Evolutionary conservation across 2,797 vertebrate species (phyloP), one percentile per base, ranked within the genome.

Genomic region (Naso thynnoides): DNA sequence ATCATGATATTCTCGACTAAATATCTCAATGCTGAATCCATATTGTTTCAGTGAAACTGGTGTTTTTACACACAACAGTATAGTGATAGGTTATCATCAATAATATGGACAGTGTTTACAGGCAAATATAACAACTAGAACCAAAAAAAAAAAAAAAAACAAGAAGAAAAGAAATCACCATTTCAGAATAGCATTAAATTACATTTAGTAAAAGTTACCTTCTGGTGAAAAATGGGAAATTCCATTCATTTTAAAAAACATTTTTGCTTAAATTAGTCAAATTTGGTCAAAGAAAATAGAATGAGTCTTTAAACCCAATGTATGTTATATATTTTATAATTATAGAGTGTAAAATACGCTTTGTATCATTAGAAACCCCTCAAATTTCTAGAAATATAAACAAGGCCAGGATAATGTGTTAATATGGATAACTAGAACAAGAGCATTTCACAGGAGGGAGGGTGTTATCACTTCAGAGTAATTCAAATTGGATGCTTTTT

Each of bases 381-480:
- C 14, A 2, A 36, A 7, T 21, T 7, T 54, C 19, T 16, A 6
- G 31, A 33, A 57, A 26, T 36, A 4, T 55, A 21, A 21, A 33
- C 19, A n/a, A 16, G 14, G 15, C 24, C 9, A 10, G 9, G 21
- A 5, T 18, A 27, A 23, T n/a, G 9, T 50, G 52, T 70, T 44
- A 65, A 45, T 23, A 48, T 11, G 19, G 23, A 60, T 14, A 29
- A 36, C 24, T 52, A 23, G 52, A 58, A 39, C 21, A 65, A 45
- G 21, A 29, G n/a, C 18, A 29, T 42, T 19, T 60, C 45, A 45
- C n/a, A 39, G 3, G n/a, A 39, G 33, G 38, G 48, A 53, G 63
- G 53, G 47, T 57, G 33, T 53, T 67, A 58, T 73, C 23, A 9
- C 38, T 49, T 45, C 6, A 60, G 70, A 81, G 70, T 31, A 74